Evolutionary conservation across 2,888 invertebrate genomes (phyloP).

Genomic region (Dasysyrphus tricinctus): DNA sequence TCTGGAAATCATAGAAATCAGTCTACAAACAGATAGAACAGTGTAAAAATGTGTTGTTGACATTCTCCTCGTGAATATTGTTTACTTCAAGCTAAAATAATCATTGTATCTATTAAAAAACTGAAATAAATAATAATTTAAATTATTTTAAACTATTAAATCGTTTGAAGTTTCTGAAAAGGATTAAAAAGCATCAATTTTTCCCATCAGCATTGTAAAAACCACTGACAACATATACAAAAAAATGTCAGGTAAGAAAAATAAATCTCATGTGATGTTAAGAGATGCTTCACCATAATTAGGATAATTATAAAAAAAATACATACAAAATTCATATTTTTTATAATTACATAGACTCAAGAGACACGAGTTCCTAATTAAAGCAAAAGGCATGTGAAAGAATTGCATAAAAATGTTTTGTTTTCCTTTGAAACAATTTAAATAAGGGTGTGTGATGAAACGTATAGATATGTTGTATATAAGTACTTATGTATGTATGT

Average conservation of each 20-base stretch:
- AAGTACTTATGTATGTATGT: too few relatives aligned
- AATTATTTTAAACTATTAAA: background rate
- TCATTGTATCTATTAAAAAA: constrained; percentile 1
- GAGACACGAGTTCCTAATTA: constrained; percentile 10
- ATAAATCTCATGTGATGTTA: constrained; percentile 19
- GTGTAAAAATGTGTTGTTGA: constrained; percentile 71
- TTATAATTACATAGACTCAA: background rate
- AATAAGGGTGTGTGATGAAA: constrained; percentile 58
- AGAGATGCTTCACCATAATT: constrained; percentile 30
- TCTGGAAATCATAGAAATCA: constrained; percentile 54
- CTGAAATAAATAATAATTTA: background rate
- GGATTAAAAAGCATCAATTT: background rate
- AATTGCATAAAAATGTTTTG: constrained; percentile 42
- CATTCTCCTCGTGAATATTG: constrained; percentile 50
- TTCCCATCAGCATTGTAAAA: background rate
- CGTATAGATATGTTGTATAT: background rate
- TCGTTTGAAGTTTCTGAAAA: background rate
- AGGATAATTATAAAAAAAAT: constrained; percentile 26
- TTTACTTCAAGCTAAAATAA: constrained; percentile 25
- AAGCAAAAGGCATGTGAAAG: constrained; percentile 36
- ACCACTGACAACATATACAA: constrained; percentile 1
- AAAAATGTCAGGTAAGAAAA: constrained; percentile 70
- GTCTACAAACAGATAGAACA: constrained; percentile 50
- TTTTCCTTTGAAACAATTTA: constrained; percentile 30
- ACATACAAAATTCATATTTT: background rate